Base-by-base conservation (phyloP, 2,888 invertebrate species). In the Linyphia triangularis region DNA sequence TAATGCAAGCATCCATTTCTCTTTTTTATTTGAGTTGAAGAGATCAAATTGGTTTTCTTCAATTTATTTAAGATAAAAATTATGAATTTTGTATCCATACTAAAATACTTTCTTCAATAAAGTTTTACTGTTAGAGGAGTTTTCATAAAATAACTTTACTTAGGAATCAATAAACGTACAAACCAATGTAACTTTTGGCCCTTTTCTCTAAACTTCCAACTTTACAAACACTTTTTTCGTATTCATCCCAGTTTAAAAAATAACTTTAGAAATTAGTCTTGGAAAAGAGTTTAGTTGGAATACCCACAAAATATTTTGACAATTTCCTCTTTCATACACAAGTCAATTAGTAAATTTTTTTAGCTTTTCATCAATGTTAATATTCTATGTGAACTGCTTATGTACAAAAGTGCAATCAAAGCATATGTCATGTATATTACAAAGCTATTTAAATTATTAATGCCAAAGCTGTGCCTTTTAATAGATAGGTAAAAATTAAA, bases 381-480 rank as follows among this genome's bases (percentile, higher is more conserved):
- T 10, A 19, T 59, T 33, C 33, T 59, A 59, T 59, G 16, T 30
- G 10, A 73, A 33, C 43, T 26, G 59, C 72, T 73, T 59, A 59
- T 59, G 26, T 73, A 51, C 26, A 73, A 73, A 73, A 33, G 22
- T 33, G 30, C 19, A 59, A 61, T 10, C 57, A 33, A 26, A 13
- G 57, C 7, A 67, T 30, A 73, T 73, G 28, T 10, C 19, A 73
- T 33, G 30, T 73, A 30, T 22, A 57, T 59, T 26, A n/a, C 24
- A 26, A 70, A 70, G 26, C 6, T 43, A 28, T 26, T 33, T 16
- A 59, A 69, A 81, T 67, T 81, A 70, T 70, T 67, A 83, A 59
- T 37, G 43, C 28, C 85, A 77, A 77, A 85, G 77, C 85, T 85
- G 85, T 85, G 85, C 85, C 77, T 85, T 85, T 61, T 43, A 33